Evolutionary conservation across 2,888 invertebrate species (phyloP), one percentile per base, ranked within the genome.

Genomic region (Stratiomys singularior): DNA sequence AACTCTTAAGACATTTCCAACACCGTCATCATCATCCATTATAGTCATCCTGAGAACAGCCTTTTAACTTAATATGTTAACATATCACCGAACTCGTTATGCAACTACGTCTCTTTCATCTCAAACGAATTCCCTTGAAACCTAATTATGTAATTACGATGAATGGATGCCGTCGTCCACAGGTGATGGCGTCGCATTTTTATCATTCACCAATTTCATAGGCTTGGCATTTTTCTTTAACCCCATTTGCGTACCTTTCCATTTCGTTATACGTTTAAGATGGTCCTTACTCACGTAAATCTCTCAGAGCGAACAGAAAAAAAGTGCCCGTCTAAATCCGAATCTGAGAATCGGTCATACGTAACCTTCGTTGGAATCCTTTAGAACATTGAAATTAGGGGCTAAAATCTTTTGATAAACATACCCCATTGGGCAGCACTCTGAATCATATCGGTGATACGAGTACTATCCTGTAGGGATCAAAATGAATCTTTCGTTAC

Each of bases 81-180:
- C 76, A 64, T 44, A 64, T 47, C 28, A 69, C 52, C 30, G 71
- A 78, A 78, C 78, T 76, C 78, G 76, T 78, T 78, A 78, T 76
- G 78, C 77, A 78, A 78, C 76, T 64, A 37, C 72, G 30, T 72
- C 72, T n/a, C 47, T 25, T 9, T 69, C 58, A 23, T 77, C 23
- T 21, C 18, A 1, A 9, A 15, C 60, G 5, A 37, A 46, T 30
- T 47, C 76, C 71, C 71, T 52, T 69, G 69, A 76, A 67, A 66
- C 71, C 67, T 78, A 69, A 78, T 78, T 78, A 78, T 56, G 63
- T 78, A 78, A 78, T 76, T 78, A 76, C 71, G 56, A 56, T 47
- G 78, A 15, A 30, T 71, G 78, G 28, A 52, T 63, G 47, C 71
- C 76, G 23, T 56, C 52, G 37, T 37, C 37, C 37, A 37, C 37